Evolutionary conservation across 2,888 invertebrate genomes (phyloP), one percentile per base, ranked within the genome.

Genomic region (Ctena decussata): DNA sequence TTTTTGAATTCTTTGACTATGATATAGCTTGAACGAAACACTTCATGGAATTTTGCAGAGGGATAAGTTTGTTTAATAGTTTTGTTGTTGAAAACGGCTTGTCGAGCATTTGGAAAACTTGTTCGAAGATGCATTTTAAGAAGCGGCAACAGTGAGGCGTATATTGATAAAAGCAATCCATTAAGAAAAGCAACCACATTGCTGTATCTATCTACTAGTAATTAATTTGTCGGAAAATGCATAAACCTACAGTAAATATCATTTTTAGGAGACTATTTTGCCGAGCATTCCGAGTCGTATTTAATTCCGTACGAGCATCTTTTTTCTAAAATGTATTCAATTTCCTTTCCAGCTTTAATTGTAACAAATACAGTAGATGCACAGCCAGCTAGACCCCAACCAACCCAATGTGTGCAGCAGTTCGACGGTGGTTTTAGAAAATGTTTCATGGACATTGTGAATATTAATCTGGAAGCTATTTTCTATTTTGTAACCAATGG

Each of bases 401-500:
- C 82, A 8, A 72, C 86, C 21, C 60, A 78, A 84, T 89, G 89
- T 74, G 89, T 89, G 18, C 75, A 77, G 57, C 21, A 75, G 53
- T 91, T 91, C 44, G 91, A 91, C 65, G 77, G 82, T 60, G 71
- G 78, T 0, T 91, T 91, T 82, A 76, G 91, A 49, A 69, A 90
- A 77, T 91, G 91, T 75, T 91, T 91, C 70, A 74, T 82, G 46
- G 87, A 85, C 49, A 84, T 85, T 32, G 90, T 88, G 32, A 84
- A 87, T 2, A 86, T 89, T 32, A 84, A 89, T 49, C 82, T 91
- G 39, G 91, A 91, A 57, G 84, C 87, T n/a, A 86, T 91, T 12
- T 91, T 91, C 78, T 89, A 89, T 15, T 44, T 91, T 6, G 87
- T 91, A 0, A 91, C 91, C 27, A 90, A 90, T 70, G 91, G 90